Base-by-base conservation (phyloP, 2,888 invertebrate species). In the Thymelicus lineola region DNA sequence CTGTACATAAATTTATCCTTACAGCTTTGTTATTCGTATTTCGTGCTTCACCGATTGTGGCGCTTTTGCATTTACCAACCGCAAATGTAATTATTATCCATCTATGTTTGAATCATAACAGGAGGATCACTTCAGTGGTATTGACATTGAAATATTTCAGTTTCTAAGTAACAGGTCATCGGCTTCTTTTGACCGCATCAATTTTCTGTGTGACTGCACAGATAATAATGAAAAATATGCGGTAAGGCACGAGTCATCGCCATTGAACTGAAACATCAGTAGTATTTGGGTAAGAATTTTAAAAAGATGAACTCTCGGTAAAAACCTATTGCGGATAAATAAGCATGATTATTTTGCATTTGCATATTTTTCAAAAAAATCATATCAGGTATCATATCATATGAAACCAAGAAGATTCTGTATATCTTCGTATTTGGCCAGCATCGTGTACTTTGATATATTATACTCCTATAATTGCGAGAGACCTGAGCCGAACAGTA, bases 171-270 rank as follows among this genome's bases (percentile, higher is more conserved):
- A 75, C 80, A 81, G 86, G 82, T 87, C 84, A 82, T 82, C 79
- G 84, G 77, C 80, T 83, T 77, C 83, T 80, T 76, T 74, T 81
- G 75, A 90, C 89, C 90, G 83, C 91, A 90, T 82, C 83, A 82
- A 89, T 87, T 91, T 93, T 92, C 91, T 88, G 84, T 89, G 83
- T 82, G 82, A 88, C 82, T 91, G 89, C 79, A 75, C 79, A 80
- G 82, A 83, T 75, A 80, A 83, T 82, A 53, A 53, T 53, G 53
- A 53, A 5, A 53, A 53, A 53, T 53, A 53, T 71, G 75, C 75
- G 83, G 87, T 91, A 92, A 83, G 83, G 89, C 90, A 91, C 91
- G 89, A 88, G 90, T 84, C 85, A 80, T 74, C 74, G 45, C 75
- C 75, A 79, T 57, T 88, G 82, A 85, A 86, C 84, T 80, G 82